These are phyloP conservation scores for Drosophila parvula DNA, from an alignment of 1,140 invertebrate species.

Conservation along the genomic window DNA sequence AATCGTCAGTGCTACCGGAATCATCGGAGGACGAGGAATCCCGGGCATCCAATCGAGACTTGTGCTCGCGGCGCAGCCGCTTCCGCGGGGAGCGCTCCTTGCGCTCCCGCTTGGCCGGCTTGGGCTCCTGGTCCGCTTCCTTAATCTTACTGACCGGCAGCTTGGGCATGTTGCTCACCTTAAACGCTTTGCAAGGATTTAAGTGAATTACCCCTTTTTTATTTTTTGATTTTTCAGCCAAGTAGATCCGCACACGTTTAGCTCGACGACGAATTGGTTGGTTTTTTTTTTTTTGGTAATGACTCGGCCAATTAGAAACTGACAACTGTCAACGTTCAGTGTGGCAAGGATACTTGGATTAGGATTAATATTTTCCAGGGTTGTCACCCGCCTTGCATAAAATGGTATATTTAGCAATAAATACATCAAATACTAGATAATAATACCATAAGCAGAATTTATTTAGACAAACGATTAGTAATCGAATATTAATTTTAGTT, in stretches of 20 bases:
- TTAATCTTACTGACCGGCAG: not conserved
- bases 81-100: not conserved
- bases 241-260: not conserved
- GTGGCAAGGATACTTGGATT: not conserved
- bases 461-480: not conserved
- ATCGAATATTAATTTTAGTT: not conserved
- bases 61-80: not conserved
- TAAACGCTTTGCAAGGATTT: not conserved
- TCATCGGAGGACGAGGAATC: not conserved
- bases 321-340: not conserved
- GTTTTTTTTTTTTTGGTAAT: not conserved
- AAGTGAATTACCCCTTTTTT: no score
- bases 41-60: not conserved
- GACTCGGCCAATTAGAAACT: not conserved
- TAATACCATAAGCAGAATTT: not conserved
- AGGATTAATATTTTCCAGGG: not conserved
- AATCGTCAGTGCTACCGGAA: slow-evolving; percentile 4
- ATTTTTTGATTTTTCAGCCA: not conserved
- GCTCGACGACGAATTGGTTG: not conserved
- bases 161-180: not conserved
- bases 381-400: not conserved
- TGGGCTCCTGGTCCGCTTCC: not conserved
- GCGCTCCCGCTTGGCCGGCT: not conserved
- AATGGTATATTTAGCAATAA: no score
- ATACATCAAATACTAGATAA: no score